Evolutionary conservation across 2,113 vertebrate species (phyloP), one percentile per base, ranked within the genome.

Genomic region (Centropristis striata): DNA sequence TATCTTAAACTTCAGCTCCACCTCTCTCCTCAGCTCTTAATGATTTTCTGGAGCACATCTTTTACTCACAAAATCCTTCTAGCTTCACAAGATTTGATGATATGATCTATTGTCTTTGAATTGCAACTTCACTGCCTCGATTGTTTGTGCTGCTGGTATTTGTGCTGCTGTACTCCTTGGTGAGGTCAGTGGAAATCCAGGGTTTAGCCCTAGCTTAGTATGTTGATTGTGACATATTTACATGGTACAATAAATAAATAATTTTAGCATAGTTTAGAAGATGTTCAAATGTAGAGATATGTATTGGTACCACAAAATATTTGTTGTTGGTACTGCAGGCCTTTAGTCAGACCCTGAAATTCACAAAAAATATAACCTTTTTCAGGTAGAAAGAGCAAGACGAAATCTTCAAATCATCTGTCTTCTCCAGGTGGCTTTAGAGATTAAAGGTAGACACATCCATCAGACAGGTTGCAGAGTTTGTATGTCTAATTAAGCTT

Each of bases 381-480:
- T 47, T n/a, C 20, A 57, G 25, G 53, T 2, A 21, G 25, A 37
- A 15, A 70, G 16, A 36, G 50, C 28, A 0, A 44, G 16, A 54
- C 0, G 1, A 50, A 81, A 65, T 18, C 14, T 25, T 58, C 28
- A 37, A 41, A 14, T 68, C 50, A 64, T 16, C 67, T n/a, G 21
- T 69, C 42, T 72, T 65, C 58, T 41, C 27, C 61, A 73, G 57
- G 80, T 83, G 68, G 55, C 37, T 76, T 76, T 64, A 68, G 71
- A 80, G 76, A 80, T 80, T 83, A 74, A 21, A 74, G 59, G 37
- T 32, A 72, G 44, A 72, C 44, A 72, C 44, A 49, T 74, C 36
- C 1, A 74, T 74, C 65, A 44, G 32, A 6, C 32, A 32, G 32
- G 32, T 32, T 6, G 32, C 4, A 32, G 3, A 36, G 36, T 44